phyloP scores from a whole-genome alignment of 1,140 invertebrate species.

The Euglossa dilemma region DNA sequence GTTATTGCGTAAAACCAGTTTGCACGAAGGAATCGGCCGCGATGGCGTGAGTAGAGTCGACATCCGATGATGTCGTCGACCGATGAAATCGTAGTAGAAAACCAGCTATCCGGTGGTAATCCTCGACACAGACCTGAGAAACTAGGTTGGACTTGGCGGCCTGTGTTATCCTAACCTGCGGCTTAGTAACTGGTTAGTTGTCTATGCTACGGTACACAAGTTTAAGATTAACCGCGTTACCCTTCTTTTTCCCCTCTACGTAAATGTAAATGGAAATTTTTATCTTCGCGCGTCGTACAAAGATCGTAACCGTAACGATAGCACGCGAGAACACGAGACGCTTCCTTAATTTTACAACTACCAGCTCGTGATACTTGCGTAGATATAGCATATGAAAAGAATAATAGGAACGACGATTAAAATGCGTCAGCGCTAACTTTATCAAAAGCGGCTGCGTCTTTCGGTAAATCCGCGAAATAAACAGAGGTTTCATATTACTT shows the following conservation, averaged over 20 bases:
- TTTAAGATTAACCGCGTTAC: neutral
- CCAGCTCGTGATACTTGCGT: too few species aligned
- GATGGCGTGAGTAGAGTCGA: neutral
- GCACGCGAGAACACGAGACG: too few species aligned
- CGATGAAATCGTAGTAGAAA: neutral
- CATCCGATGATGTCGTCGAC: neutral
- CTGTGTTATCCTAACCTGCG: neutral
- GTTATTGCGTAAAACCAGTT: constrained; percentile 3
- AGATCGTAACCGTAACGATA: too few species aligned
- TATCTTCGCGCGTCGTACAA: too few species aligned
- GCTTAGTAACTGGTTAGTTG: neutral
- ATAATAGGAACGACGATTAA: too few species aligned
- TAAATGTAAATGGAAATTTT: too few species aligned
- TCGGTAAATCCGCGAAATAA: too few species aligned
- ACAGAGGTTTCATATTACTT: too few species aligned
- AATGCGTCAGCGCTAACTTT: too few species aligned
- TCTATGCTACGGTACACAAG: neutral
- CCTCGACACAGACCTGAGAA: neutral
- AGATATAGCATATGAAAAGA: too few species aligned
- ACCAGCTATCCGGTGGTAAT: neutral
- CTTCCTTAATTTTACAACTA: too few species aligned
- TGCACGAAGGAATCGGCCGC: neutral
- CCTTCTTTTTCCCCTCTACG: neutral
- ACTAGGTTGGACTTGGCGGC: neutral
- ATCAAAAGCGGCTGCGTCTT: too few species aligned